Percentiles rank a stretch among this genome's conserved stretches.
phyloP scores from a whole-genome alignment of 2,113 vertebrate species.

The Corythoichthys haematopterus region DNA sequence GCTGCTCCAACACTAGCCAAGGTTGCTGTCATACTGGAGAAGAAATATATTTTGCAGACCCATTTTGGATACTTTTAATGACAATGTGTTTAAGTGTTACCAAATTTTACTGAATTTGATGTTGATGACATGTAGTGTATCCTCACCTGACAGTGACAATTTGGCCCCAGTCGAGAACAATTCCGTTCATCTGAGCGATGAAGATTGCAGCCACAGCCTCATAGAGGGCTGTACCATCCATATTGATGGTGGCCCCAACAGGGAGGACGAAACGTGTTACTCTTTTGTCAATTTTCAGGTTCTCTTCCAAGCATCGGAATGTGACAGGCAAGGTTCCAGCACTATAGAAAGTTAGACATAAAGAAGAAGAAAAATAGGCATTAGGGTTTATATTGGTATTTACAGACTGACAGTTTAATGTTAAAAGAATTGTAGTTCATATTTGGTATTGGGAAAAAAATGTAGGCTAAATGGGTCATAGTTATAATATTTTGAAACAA shows the following conservation, averaged over 20 bases:
- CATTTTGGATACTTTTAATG: not conserved
- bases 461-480: not conserved
- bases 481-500: slow-evolving; percentile 6
- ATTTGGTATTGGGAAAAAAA: not conserved
- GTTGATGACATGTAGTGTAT: not conserved
- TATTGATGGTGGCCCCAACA: slow-evolving; percentile 97
- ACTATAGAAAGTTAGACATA: slow-evolving; percentile 54
- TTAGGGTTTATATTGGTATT: not conserved
- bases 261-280: slow-evolving; percentile 97
- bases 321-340: slow-evolving; percentile 95
- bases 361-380: not conserved
- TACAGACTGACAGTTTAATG: not conserved
- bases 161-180: slow-evolving; percentile 87
- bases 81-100: not conserved
- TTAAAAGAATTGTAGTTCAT: not conserved
- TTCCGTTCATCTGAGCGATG: slow-evolving; percentile 97
- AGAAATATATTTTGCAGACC: slow-evolving; percentile 13
- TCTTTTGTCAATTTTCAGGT: slow-evolving; percentile 93
- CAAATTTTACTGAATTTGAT: not conserved
- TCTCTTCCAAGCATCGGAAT: slow-evolving; percentile 95
- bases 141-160: slow-evolving; percentile 92
- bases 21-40: slow-evolving; percentile 84
- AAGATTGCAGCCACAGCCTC: slow-evolving; percentile 98
- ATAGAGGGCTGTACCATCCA: slow-evolving; percentile 97
- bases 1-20: slow-evolving; percentile 92